Evolutionary conservation across 2,888 invertebrate genomes (phyloP), one percentile per base, ranked within the genome.

Genomic region (Coelopa pilipes): DNA sequence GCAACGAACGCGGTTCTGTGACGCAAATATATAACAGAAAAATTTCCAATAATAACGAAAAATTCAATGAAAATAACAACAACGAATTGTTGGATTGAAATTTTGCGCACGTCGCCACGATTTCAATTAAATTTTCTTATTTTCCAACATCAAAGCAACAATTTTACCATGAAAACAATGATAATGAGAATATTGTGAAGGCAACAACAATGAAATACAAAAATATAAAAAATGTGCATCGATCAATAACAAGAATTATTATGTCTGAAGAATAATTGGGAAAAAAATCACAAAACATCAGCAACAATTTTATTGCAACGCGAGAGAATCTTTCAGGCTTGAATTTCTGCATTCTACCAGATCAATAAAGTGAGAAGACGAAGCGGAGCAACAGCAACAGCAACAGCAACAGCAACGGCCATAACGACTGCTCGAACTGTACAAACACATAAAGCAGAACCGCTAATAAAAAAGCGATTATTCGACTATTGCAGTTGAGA

Each of bases 21-120:
- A 34, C n/a, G n/a, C n/a, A 34, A 34, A 34, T 34, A 34, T 34
- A 34, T 34, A 34, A 34, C 7, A 34, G 7, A 34, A 34, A 34
- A 34, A 34, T 34, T 4, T 34, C 7, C 2, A 34, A 34, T 34
- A 4, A 34, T 4, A 34, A 5, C 3, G 10, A n/a, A 53, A 53
- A 53, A 53, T 53, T 5, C 10, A 55, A 55, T 17, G n/a, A 55
- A 55, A 55, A 17, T n/a, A 17, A 17, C 1, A 59, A 59, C 4
- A 19, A 10, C 17, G 5, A 15, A 9, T 19, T 57, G 3, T 57
- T 17, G 21, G 17, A 62, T 45, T 63, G n/a, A 34, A 34, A 45
- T 63, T 63, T 15, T 17, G 13, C 63, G 46, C n/a, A 46, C 63
- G 11, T 63, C 45, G 13, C 63, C 34, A n/a, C n/a, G 45, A 63